phyloP scores from a whole-genome alignment of 2,113 vertebrate species.

The Limanda limanda region DNA sequence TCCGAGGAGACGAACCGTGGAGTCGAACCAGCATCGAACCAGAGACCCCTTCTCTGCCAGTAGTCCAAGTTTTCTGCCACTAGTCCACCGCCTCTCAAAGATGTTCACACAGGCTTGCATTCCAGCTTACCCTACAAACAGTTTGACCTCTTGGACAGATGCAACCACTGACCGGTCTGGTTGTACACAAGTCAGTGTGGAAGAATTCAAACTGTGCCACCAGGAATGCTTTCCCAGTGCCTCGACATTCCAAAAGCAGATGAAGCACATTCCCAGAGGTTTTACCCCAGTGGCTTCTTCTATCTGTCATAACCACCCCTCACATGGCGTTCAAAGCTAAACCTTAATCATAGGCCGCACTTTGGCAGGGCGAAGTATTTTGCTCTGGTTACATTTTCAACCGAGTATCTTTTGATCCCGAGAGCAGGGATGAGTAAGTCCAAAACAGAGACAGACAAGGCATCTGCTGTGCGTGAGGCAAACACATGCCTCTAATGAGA shows the following conservation, averaged over 20 bases:
- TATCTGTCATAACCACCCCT: slow-evolving; percentile 43
- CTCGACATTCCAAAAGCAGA: slow-evolving; percentile 58
- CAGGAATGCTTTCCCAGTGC: slow-evolving; percentile 52
- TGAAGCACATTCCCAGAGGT: slow-evolving; percentile 56
- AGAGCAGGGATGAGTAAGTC: slow-evolving; percentile 43
- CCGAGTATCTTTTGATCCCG: slow-evolving; percentile 42
- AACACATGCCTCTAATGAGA: slow-evolving; percentile 44
- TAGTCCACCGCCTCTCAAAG: too few relatives aligned
- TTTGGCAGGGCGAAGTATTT: slow-evolving; percentile 17
- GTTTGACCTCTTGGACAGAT: slow-evolving; percentile 61
- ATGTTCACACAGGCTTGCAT: slow-evolving; percentile 16
- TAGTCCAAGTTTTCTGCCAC: too few relatives aligned
- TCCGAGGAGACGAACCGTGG: too few relatives aligned
- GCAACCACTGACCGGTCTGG: slow-evolving; percentile 35
- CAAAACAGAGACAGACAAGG: slow-evolving; percentile 32
- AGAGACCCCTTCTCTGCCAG: too few relatives aligned
- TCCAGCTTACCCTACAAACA: slow-evolving; percentile 38
- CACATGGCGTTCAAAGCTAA: slow-evolving; percentile 40
- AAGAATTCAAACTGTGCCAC: slow-evolving; percentile 62
- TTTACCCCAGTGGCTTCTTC: slow-evolving; percentile 30
- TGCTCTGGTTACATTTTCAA: slow-evolving; percentile 27
- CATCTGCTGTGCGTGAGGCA: slow-evolving; percentile 13
- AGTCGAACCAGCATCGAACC: too few relatives aligned
- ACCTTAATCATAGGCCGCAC: slow-evolving; percentile 42
- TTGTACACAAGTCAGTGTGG: slow-evolving; percentile 31